phyloP scores from a whole-genome alignment of 2,113 vertebrate species.

The Dissostichus mawsoni region DNA sequence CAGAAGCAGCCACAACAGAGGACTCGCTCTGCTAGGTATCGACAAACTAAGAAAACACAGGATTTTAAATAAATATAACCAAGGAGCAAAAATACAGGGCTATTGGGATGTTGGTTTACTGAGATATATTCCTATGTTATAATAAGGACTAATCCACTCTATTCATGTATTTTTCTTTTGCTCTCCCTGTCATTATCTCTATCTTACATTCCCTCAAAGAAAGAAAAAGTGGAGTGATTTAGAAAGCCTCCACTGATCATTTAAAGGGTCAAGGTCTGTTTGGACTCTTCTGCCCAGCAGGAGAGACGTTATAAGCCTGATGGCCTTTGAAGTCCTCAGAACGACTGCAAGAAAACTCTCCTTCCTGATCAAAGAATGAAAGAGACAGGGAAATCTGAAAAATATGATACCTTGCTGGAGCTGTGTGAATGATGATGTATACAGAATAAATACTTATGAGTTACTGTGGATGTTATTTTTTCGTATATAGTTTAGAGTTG shows the following conservation, averaged over 20 bases:
- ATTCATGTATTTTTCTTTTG: constrained; percentile 9
- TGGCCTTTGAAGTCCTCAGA: constrained; percentile 68
- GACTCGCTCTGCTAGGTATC: constrained; percentile 26
- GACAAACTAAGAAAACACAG: constrained; percentile 37
- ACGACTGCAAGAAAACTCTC: constrained; percentile 30
- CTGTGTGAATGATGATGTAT: background rate
- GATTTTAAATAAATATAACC: constrained; percentile 38
- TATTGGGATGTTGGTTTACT: constrained; percentile 30
- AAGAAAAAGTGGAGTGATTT: constrained; percentile 20
- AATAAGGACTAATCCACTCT: constrained; percentile 29
- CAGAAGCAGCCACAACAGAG: constrained; percentile 37
- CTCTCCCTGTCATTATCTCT: constrained; percentile 32
- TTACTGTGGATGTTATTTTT: background rate
- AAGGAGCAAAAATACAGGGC: constrained; percentile 33
- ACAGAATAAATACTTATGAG: background rate
- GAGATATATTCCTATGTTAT: constrained; percentile 23
- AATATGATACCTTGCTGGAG: constrained; percentile 9
- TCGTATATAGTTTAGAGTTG: background rate
- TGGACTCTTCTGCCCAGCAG: constrained; percentile 58
- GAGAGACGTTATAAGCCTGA: constrained; percentile 52
- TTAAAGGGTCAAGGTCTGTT: constrained; percentile 44
- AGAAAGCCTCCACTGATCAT: constrained; percentile 37
- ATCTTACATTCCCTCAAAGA: constrained; percentile 14
- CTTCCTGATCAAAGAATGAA: constrained; percentile 54
- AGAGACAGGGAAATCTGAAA: constrained; percentile 35